phyloP scores from a whole-genome alignment of 2,113 vertebrate species.

The Fukomys damarensis region DNA sequence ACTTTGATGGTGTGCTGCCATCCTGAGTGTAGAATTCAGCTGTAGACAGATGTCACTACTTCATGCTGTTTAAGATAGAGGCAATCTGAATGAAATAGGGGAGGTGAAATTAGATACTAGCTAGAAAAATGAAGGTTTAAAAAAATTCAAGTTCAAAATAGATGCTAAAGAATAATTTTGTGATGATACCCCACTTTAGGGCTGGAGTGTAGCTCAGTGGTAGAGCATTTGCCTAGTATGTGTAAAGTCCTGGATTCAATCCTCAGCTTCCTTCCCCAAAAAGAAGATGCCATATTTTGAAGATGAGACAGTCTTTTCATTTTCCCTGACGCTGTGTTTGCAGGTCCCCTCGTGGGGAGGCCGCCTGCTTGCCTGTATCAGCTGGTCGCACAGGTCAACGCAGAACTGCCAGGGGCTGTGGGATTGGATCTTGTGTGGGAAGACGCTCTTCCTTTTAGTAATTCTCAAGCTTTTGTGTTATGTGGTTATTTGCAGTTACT shows the following conservation, averaged over 20 bases:
- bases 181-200: neutral
- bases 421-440: neutral
- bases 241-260: neutral
- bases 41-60: neutral
- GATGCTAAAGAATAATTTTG: neutral
- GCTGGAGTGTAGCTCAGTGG: neutral
- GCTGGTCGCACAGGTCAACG: neutral
- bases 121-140: neutral
- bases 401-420: neutral
- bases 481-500: neutral
- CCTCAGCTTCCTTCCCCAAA: neutral
- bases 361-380: neutral
- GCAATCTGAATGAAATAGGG: neutral
- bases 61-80: neutral
- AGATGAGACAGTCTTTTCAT: neutral
- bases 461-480: neutral
- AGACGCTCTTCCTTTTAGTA: neutral
- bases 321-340: neutral
- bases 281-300: neutral
- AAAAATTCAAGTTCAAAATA: neutral
- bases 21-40: neutral
- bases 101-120: neutral
- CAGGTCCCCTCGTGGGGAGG: neutral
- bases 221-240: neutral
- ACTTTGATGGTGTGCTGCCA: accelerated